Base-by-base conservation (phyloP, 2,797 vertebrate genomes). In the Thamnophis elegans region DNA sequence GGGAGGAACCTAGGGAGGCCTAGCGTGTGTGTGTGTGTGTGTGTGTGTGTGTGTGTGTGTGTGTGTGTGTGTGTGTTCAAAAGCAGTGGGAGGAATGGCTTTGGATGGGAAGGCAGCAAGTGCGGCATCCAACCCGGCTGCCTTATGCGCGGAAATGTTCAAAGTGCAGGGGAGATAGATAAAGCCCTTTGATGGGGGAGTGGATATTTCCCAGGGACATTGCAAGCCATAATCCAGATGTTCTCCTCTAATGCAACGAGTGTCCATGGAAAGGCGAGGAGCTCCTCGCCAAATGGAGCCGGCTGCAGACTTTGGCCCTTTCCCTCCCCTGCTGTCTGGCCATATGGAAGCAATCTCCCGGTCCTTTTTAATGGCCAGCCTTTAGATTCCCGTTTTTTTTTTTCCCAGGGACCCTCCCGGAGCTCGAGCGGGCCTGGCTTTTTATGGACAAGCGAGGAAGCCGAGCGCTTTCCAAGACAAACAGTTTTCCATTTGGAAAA, bases 221-320 rank as follows among this genome's bases (percentile, higher is more conserved):
- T 98, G 98, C 97, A 98, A 99, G 99, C 99, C 98, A 99, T 99
- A 99, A 99, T 99, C 99, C 99, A 99, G 99, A 99, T 99, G 99
- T 99, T 99, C 96, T 97, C 96, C 98, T 98, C 98, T 98, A 99
- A 98, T 98, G 98, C 98, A 98, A 98, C 97, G 99, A 99, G 99
- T 99, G 99, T 99, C 98, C 98, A 96, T 92, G 98, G 98, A 98
- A 98, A 98, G 98, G 98, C 97, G 97, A 93, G 98, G 98, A 98
- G 98, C 97, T 97, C 97, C 97, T 98, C 65, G 99, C 99, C 99
- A 99, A 99, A 98, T 98, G 97, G 96, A 98, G 86, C 97, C 98
- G 97, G 98, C 97, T 98, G 98, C 97, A 97, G 98, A 98, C 98
- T 97, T 97, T 98, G 96, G 98, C 97, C 97, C 58, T 96, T 97